phyloP scores from a whole-genome alignment of 2,888 invertebrate species.

The Stenodema calcarata region DNA sequence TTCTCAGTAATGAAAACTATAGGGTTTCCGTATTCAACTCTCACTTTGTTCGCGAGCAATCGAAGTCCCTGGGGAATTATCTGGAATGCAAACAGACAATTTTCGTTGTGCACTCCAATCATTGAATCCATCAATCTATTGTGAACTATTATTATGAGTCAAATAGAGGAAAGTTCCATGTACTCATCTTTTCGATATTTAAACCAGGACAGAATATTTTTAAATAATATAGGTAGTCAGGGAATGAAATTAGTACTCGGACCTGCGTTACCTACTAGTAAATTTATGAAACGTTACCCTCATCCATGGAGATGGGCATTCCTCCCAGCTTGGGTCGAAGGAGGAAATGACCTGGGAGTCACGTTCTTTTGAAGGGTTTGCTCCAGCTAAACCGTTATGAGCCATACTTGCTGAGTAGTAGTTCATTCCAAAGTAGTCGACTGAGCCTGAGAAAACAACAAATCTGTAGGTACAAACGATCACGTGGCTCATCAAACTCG shows the following conservation, averaged over 20 bases:
- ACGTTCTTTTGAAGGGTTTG: background rate
- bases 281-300: background rate
- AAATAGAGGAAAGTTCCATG: no score
- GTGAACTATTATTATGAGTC: no score
- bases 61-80: constrained; percentile 64
- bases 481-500: no score
- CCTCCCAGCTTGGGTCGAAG: constrained; percentile 1
- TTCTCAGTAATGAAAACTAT: constrained; percentile 63
- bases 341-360: background rate
- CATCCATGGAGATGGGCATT: constrained; percentile 5
- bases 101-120: no score
- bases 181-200: no score
- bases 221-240: no score
- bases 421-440: constrained; percentile 44
- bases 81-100: constrained; percentile 57
- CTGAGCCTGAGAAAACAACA: constrained; percentile 27
- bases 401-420: constrained; percentile 18
- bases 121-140: no score
- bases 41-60: constrained; percentile 62
- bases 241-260: no score
- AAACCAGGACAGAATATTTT: no score
- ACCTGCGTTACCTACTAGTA: no score
- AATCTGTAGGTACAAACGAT: no score
- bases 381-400: background rate
- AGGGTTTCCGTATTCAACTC: constrained; percentile 62